phyloP scores from a whole-genome alignment of 2,113 vertebrate species.

The Procavia capensis region DNA sequence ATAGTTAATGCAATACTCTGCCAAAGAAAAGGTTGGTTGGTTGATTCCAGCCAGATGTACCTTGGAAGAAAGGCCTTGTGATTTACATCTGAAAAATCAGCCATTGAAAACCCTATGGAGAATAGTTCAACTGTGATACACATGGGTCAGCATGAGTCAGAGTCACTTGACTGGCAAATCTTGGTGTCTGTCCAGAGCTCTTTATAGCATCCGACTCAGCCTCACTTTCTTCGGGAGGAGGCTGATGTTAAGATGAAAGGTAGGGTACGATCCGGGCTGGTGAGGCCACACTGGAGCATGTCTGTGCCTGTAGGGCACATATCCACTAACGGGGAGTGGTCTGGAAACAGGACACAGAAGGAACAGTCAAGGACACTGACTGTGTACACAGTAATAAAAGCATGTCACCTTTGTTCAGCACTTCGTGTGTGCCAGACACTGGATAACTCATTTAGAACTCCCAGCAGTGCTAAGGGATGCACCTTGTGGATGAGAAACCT shows the following conservation, averaged over 20 bases:
- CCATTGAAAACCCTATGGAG: neutral
- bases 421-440: neutral
- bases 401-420: neutral
- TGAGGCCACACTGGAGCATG: neutral
- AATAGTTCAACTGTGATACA: neutral
- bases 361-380: neutral
- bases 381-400: neutral
- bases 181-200: too few relatives aligned
- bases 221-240: neutral
- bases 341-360: neutral
- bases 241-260: neutral
- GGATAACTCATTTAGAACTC: neutral
- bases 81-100: neutral
- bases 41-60: neutral
- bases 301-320: neutral
- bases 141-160: neutral
- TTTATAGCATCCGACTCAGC: accelerated
- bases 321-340: neutral
- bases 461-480: accelerated
- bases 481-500: neutral
- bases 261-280: neutral
- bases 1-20: too few relatives aligned
- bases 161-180: neutral
- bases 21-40: too few relatives aligned
- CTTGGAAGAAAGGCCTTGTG: neutral